Evolutionary conservation across 2,888 invertebrate species (phyloP), one percentile per base, ranked within the genome.

Genomic region (Euproctis similis): DNA sequence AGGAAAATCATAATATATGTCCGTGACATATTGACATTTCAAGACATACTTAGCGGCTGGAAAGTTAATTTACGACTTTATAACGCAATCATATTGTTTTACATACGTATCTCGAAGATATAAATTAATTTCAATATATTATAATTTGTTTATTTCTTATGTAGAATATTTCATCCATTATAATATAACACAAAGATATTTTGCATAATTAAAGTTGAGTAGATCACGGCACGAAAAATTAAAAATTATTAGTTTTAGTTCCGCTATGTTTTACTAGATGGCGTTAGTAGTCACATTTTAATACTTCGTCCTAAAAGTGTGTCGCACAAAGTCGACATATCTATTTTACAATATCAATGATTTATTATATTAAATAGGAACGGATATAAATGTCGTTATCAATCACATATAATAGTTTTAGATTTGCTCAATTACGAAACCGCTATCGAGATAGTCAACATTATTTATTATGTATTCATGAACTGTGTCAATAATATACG

Each of bases 271-370:
- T 8, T 20, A 37, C 57, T 40, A 78, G 80, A 76, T 80, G 80
- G 70, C 75, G 71, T 37, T 52, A 71, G 42, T 18, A 6, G 55
- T 54, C 36, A 13, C 47, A 24, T 41, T 27, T 12, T 31, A 14
- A 33, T 32, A 26, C 22, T 11, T 27, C 33, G 26, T 28, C 8
- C 33, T 33, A 25, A 51, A 75, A 63, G 53, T 69, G 42, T 72
- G 72, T 71, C 72, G n/a, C n/a, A n/a, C n/a, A 74, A 73, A 75
- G 67, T 53, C 69, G 59, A 58, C 3, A 21, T 48, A 53, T 71
- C 64, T 55, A 47, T 58, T 68, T 59, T 57, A 69, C 59, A 52
- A 53, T 52, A 49, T 40, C 33, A 31, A 37, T 64, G 64, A 74
- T 68, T 61, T 68, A 69, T 62, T 48, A 41, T 48, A 50, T 40